Base-by-base conservation (phyloP, 2,888 invertebrate genomes). In the Chrysolina americana region DNA sequence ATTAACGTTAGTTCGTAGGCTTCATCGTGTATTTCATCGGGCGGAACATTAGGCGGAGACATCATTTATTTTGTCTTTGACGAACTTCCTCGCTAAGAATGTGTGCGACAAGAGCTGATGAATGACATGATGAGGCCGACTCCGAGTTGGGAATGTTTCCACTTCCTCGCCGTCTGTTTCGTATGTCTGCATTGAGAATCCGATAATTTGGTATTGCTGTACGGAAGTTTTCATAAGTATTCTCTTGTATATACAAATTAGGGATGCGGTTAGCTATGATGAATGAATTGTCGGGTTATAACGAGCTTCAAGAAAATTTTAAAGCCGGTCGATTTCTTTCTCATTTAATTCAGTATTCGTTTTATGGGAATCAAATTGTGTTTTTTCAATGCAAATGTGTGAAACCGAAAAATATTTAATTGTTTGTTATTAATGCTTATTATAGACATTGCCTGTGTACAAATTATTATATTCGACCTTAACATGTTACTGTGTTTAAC, bases 11-110 rank as follows among this genome's bases (percentile, higher is more conserved):
- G 76, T 79, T 79, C 80, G 79, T 80, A 76, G 78, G 80, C 76
- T 81, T 82, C 83, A 78, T 83, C 82, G 80, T 83, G 84, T 86
- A 83, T 83, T 79, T 85, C 85, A 85, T 82, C 84, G 80, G 78
- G 71, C 77, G 78, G 81, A 76, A 80, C 83, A 83, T 85, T 84
- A 84, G 78, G 75, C 69, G 72, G 74, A 72, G 72, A 80, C 79
- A 81, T 84, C 85, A 84, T 85, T 84, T 83, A 82, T 85, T 82
- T 81, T 81, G 76, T 73, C 70, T 75, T 79, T 81, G 75, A 77
- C 73, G 73, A 73, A 78, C 76, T 78, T 80, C 79, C 80, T 77
- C 75, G 64, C 68, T 66, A 72, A 75, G 74, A 78, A 81, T 71
- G 76, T 65, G 73, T 77, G n/a, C n/a, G 78, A 82, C 81, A 79